phyloP scores from a whole-genome alignment of 2,797 vertebrate species.

The Neosilurus mollespiculum region DNA sequence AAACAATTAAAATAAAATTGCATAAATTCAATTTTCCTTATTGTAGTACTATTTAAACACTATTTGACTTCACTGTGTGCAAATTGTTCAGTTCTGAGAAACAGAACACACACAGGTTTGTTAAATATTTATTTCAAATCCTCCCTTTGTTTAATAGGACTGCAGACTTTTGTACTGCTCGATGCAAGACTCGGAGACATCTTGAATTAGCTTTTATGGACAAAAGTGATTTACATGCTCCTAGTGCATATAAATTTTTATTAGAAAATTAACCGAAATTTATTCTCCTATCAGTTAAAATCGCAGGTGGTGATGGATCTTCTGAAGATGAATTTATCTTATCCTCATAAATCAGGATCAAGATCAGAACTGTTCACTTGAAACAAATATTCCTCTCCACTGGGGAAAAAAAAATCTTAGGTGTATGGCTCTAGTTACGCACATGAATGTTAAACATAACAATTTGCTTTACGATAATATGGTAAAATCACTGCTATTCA shows the following conservation, averaged over 20 bases:
- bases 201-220: too few species aligned
- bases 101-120: too few species aligned
- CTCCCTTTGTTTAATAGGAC: not conserved
- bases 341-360: not conserved
- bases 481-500: conserved; percentile 46
- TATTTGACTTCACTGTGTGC: too few species aligned
- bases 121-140: not conserved
- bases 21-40: too few species aligned
- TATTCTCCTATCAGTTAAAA: not conserved
- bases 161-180: not conserved
- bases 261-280: not conserved
- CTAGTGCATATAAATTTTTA: not conserved
- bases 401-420: too few species aligned
- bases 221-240: not conserved
- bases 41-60: too few species aligned
- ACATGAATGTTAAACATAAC: not conserved
- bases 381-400: not conserved
- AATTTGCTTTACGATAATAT: conserved; percentile 1
- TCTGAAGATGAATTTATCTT: not conserved
- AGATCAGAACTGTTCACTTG: not conserved
- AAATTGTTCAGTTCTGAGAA: too few species aligned
- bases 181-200: not conserved
- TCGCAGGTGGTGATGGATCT: not conserved
- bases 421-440: not conserved
- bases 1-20: too few species aligned